A percentile compares a stretch with the other conserved stretches of the same genome.
phyloP scores from a whole-genome alignment of 2,113 vertebrate genomes.

The Scartelaos histophorus region DNA sequence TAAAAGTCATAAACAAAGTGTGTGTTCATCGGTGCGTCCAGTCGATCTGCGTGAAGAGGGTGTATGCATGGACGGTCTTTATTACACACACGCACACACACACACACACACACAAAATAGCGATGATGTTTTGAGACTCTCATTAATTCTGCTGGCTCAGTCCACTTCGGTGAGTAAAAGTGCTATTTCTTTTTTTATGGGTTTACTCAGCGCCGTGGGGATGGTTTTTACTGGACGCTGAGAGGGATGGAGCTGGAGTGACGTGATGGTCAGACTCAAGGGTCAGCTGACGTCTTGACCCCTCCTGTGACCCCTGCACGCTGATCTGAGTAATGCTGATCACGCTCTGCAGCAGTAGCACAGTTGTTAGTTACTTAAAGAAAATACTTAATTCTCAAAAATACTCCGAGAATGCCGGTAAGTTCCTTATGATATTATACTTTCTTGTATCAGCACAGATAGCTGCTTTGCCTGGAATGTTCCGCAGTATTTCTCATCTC shows the following conservation, averaged over 20 bases:
- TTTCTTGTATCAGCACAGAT: too few species aligned
- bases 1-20: constrained; percentile 10
- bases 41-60: constrained; percentile 33
- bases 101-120: constrained; percentile 58
- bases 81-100: constrained; percentile 52
- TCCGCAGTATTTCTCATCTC: too few species aligned
- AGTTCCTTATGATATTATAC: too few species aligned
- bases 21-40: constrained; percentile 37
- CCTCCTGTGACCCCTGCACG: constrained; percentile 25
- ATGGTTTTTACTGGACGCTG: constrained; percentile 39
- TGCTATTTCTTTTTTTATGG: constrained; percentile 60
- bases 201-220: constrained; percentile 33
- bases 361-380: too few species aligned
- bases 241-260: constrained; percentile 42
- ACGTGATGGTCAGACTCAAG: constrained; percentile 1
- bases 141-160: constrained; percentile 53
- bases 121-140: constrained; percentile 70
- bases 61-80: constrained; percentile 57
- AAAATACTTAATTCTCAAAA: too few species aligned
- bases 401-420: too few species aligned
- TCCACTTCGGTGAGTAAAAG: constrained; percentile 52
- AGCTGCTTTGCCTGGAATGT: too few species aligned
- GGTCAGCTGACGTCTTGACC: constrained; percentile 16
- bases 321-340: constrained; percentile 16
- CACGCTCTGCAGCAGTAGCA: constrained; percentile 28